A percentile compares a stretch with the other conserved stretches of the same genome.
phyloP scores from a whole-genome alignment of 2,888 invertebrate species.

The Acronicta aceris region DNA sequence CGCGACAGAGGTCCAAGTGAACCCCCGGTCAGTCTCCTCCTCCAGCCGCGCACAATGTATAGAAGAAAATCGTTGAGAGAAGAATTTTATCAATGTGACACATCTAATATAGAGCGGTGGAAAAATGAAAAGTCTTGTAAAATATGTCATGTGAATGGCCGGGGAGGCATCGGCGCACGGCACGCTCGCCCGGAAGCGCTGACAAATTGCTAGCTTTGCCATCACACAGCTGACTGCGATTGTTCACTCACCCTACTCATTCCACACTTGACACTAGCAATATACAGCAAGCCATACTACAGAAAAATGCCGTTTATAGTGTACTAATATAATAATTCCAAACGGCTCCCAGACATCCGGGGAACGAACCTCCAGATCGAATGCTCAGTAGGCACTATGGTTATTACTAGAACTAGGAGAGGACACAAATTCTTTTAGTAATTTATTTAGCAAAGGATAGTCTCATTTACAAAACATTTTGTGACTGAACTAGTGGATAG shows the following conservation, averaged over 20 bases:
- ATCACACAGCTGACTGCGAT: constrained; percentile 60
- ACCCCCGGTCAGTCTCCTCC: too few species aligned
- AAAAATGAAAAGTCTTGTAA: constrained; percentile 59
- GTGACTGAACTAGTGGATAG: too few species aligned
- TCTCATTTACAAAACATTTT: too few species aligned
- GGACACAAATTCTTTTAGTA: not conserved
- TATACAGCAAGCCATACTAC: too few species aligned
- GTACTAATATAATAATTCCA: too few species aligned
- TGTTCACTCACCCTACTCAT: constrained; percentile 57
- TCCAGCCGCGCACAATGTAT: not conserved
- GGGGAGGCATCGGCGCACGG: constrained; percentile 55
- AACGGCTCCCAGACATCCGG: too few species aligned
- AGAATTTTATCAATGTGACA: constrained; percentile 39
- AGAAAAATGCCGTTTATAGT: not conserved
- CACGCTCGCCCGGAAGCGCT: constrained; percentile 66
- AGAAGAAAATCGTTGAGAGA: constrained; percentile 23
- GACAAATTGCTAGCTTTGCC: constrained; percentile 76
- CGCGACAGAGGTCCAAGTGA: too few species aligned
- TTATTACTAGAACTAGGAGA: too few species aligned
- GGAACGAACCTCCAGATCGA: too few species aligned
- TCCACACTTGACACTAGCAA: constrained; percentile 32
- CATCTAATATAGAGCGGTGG: constrained; percentile 38
- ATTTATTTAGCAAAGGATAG: not conserved
- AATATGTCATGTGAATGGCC: constrained; percentile 64
- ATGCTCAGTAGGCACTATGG: too few species aligned